A percentile compares a stretch with the other conserved stretches of the same genome.
phyloP scores from a whole-genome alignment of 2,797 vertebrate genomes.

The Neosilurus mollespiculum region DNA sequence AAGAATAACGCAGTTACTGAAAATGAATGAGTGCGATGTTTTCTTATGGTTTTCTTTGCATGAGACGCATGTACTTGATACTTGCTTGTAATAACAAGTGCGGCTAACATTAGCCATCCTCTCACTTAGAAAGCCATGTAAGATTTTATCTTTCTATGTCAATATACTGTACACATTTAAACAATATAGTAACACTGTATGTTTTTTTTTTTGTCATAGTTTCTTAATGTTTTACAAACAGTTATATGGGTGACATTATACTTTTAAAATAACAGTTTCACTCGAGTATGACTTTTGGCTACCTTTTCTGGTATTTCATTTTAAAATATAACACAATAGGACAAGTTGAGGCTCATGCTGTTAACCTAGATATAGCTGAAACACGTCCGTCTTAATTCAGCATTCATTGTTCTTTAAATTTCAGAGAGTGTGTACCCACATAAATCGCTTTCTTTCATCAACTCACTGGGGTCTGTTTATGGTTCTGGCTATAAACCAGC shows the following conservation, averaged over 20 bases:
- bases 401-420: not conserved
- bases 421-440: not conserved
- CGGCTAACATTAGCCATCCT: not conserved
- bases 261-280: not conserved
- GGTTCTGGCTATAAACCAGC: slow-evolving; percentile 39
- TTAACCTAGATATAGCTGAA: slow-evolving; percentile 5
- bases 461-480: slow-evolving; percentile 30
- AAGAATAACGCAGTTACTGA: not conserved
- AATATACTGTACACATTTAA: not conserved
- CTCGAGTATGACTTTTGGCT: not conserved
- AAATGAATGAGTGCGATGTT: not conserved
- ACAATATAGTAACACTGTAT: not conserved
- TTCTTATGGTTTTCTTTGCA: not conserved
- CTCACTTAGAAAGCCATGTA: not conserved
- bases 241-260: not conserved
- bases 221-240: not conserved
- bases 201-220: not conserved
- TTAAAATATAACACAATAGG: not conserved
- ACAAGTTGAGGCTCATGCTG: not conserved
- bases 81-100: too few relatives aligned
- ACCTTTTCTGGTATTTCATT: not conserved
- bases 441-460: slow-evolving; percentile 18
- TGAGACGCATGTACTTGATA: not conserved
- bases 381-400: not conserved
- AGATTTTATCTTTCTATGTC: not conserved